These are phyloP conservation scores for Thalpophila matura DNA, from an alignment of 2,888 invertebrate genomes.

Conservation along the genomic window DNA sequence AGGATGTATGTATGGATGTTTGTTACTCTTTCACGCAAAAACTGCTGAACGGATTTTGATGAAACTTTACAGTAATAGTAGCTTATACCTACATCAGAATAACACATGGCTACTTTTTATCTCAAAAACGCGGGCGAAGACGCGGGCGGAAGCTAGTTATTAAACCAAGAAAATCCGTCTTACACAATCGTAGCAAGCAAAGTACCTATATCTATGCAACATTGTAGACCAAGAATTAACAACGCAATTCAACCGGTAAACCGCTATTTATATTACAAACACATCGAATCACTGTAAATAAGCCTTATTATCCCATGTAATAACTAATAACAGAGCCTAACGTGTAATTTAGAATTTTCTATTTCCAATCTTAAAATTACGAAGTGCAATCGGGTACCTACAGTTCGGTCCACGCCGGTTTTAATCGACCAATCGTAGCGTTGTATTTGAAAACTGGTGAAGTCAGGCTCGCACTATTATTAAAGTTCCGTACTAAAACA, in stretches of 20 bases:
- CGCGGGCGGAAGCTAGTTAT: no score
- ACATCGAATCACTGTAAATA: conserved; percentile 62
- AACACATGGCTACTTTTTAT: no score
- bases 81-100: no score
- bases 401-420: conserved; percentile 55
- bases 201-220: conserved; percentile 21
- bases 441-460: conserved; percentile 69
- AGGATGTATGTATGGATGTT: no score
- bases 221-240: conserved; percentile 36
- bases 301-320: conserved; percentile 66
- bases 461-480: no score
- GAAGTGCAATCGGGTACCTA: conserved; percentile 59
- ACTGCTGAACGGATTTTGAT: no score
- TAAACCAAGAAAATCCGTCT: conserved; percentile 35
- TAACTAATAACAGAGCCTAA: conserved; percentile 68
- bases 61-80: no score
- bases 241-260: conserved; percentile 52
- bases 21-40: no score
- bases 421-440: conserved; percentile 65
- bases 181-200: conserved; percentile 26
- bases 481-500: no score
- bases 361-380: conserved; percentile 78
- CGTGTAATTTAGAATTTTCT: conserved; percentile 75
- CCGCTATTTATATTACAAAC: conserved; percentile 62
- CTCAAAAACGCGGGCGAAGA: no score